Conservation (phyloP, 2,888 invertebrate species). For the Caenorhabditis doughertyi region DNA sequence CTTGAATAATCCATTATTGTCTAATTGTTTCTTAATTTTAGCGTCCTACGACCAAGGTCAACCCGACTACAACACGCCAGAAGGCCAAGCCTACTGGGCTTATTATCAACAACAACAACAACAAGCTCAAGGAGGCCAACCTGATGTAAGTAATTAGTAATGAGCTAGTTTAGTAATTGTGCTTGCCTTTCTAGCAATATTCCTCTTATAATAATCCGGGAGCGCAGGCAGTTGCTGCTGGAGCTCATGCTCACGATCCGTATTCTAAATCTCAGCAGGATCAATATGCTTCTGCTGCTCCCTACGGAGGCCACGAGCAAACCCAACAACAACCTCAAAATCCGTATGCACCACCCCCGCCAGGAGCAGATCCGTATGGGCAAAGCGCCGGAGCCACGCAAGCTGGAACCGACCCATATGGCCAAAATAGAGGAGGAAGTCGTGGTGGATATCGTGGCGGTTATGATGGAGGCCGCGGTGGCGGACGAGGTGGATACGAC, state of each 20-base stretch:
- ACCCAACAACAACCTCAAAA: slow-evolving; percentile 42
- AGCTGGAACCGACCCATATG: slow-evolving; percentile 51
- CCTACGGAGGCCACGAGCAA: slow-evolving; percentile 34
- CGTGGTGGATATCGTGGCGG: slow-evolving; percentile 48
- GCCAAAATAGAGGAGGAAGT: slow-evolving; percentile 44
- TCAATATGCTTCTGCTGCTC: slow-evolving; percentile 37
- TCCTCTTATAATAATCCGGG: slow-evolving; percentile 42
- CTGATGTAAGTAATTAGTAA: slow-evolving; percentile 42
- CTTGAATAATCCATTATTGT: too few relatives aligned
- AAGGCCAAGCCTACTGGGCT: slow-evolving; percentile 46
- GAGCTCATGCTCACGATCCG: slow-evolving; percentile 58
- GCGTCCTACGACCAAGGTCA: slow-evolving; percentile 58
- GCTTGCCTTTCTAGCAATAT: slow-evolving; percentile 41
- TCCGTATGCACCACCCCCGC: slow-evolving; percentile 54
- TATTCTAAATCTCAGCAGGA: slow-evolving; percentile 47
- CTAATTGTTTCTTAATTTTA: slow-evolving; percentile 18
- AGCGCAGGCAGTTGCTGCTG: slow-evolving; percentile 60
- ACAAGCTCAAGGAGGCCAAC: slow-evolving; percentile 32
- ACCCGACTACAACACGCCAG: slow-evolving; percentile 42
- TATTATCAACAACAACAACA: slow-evolving; percentile 51
- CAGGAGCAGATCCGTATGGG: slow-evolving; percentile 51
- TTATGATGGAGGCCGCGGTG: slow-evolving; percentile 51
- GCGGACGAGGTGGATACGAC: slow-evolving; percentile 46
- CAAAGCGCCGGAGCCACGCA: slow-evolving; percentile 17
- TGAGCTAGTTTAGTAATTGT: not conserved